A percentile compares a stretch with the other conserved stretches of the same genome.
These are phyloP conservation scores for Trinectes maculatus DNA, from an alignment of 2,113 vertebrate species.

Conservation along the genomic window DNA sequence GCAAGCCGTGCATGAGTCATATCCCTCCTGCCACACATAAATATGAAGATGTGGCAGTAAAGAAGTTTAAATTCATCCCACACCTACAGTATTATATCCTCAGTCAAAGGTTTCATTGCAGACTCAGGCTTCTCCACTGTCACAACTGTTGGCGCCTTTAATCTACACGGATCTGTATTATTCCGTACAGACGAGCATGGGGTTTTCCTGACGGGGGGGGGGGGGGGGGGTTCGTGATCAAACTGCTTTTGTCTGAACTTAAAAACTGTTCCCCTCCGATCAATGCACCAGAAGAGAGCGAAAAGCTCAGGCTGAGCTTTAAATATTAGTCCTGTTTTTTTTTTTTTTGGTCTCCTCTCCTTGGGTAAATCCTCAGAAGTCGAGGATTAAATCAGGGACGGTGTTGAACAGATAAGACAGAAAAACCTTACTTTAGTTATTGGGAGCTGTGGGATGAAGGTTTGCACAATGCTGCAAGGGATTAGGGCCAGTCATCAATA, in stretches of 20 bases:
- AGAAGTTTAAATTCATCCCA: conserved; percentile 21
- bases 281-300: conserved; percentile 36
- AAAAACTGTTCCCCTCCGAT: conserved; percentile 55
- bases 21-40: conserved; percentile 34
- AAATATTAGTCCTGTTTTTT: conserved; percentile 6
- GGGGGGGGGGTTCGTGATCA: conserved; percentile 55
- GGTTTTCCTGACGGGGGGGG: conserved; percentile 48
- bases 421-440: neutral
- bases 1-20: conserved; percentile 39
- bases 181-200: conserved; percentile 54
- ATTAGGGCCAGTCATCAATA: conserved; percentile 18
- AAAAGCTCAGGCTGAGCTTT: conserved; percentile 45
- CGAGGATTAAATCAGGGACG: conserved; percentile 23
- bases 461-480: neutral
- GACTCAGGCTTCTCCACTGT: conserved; percentile 21
- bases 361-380: conserved; percentile 41
- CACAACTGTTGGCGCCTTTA: conserved; percentile 24
- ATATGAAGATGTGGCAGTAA: conserved; percentile 25
- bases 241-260: conserved; percentile 64
- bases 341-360: conserved; percentile 9
- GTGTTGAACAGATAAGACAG: conserved; percentile 21
- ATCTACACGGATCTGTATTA: conserved; percentile 46
- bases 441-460: neutral
- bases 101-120: conserved; percentile 1
- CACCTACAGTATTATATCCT: neutral